Base-by-base conservation (phyloP, 2,888 invertebrate genomes). In the Hydrotaea cyrtoneurina region DNA sequence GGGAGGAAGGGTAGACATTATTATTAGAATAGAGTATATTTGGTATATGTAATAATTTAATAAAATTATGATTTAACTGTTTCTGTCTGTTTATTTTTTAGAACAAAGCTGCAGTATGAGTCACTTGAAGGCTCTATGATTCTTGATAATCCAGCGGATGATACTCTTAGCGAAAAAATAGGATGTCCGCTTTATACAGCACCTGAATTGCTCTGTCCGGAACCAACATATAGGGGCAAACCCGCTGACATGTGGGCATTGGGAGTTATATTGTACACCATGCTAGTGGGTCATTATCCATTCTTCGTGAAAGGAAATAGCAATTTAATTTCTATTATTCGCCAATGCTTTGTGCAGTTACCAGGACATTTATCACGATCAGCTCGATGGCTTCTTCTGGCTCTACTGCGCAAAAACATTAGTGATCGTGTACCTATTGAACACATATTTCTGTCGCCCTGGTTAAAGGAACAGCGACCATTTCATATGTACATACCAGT, bases 241-340 rank as follows among this genome's bases (percentile, higher is more conserved):
- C 91, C 92, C 5, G 92, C 92, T 26, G 92, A 92, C 80, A 91
- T 92, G 89, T 92, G 92, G 92, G 91, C 92, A 0, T 86, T 92
- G 17, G 92, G 92, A 15, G 92, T 92, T 2, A 91, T 92, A 59
- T 87, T 92, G 0, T 92, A 92, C 75, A 92, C 92, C 1, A 92
- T 92, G 91, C 88, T 92, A 1, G 91, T 91, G 46, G 92, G 92
- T 0, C 91, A 91, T 80, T 92, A 92, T 87, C 92, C 92, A n/a
- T 92, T 92, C 81, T 92, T 92, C 79, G 92, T 91, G 83, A 90
- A 91, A 86, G 90, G 90, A 75, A 91, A 91, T 76, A 91, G 91
- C 85, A 91, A 91, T 84, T 87, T 91, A n/a, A 91, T 91, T 17
- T 90, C 91, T 5, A 89, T 91, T 3, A 91, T 91, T 53, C 88